Conservation (phyloP, 2,888 invertebrate species). For the Euphydryas editha region DNA sequence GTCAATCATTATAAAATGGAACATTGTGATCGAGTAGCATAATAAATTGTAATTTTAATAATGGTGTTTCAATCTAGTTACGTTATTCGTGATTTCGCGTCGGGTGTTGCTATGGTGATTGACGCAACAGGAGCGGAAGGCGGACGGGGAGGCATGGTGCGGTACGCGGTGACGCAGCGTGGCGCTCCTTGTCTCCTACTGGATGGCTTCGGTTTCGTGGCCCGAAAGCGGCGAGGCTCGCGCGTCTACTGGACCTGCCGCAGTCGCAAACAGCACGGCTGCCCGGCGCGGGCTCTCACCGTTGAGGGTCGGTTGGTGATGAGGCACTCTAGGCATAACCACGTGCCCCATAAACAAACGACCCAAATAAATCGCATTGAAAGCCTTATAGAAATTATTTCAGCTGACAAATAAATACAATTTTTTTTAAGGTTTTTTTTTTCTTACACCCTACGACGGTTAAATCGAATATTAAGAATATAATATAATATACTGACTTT, state of each 20-base stretch:
- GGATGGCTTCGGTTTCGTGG: conserved; percentile 68
- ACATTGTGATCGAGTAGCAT: conserved; percentile 44
- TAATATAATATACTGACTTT: no score
- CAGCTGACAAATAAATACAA: conserved; percentile 39
- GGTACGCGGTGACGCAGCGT: conserved; percentile 73
- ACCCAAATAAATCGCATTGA: conserved; percentile 66
- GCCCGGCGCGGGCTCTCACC: conserved; percentile 71
- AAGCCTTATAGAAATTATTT: conserved; percentile 72
- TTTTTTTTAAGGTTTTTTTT: not conserved
- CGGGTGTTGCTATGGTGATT: conserved; percentile 39
- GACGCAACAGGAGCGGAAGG: conserved; percentile 49
- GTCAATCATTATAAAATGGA: conserved; percentile 29
- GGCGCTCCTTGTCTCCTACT: conserved; percentile 74
- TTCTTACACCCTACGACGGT: not conserved
- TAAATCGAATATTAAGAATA: not conserved
- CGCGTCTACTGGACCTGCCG: conserved; percentile 78
- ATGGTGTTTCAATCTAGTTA: conserved; percentile 23
- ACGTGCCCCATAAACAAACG: conserved; percentile 55
- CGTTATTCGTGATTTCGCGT: conserved; percentile 5
- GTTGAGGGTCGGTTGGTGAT: conserved; percentile 61
- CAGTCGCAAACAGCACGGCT: conserved; percentile 59
- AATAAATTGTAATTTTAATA: conserved; percentile 43
- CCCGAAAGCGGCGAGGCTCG: conserved; percentile 71
- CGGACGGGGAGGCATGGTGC: conserved; percentile 52
- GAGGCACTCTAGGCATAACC: conserved; percentile 59